These are phyloP conservation scores for Rhagoletis zephyria DNA, from an alignment of 1,140 invertebrate genomes.

Conservation along the genomic window DNA sequence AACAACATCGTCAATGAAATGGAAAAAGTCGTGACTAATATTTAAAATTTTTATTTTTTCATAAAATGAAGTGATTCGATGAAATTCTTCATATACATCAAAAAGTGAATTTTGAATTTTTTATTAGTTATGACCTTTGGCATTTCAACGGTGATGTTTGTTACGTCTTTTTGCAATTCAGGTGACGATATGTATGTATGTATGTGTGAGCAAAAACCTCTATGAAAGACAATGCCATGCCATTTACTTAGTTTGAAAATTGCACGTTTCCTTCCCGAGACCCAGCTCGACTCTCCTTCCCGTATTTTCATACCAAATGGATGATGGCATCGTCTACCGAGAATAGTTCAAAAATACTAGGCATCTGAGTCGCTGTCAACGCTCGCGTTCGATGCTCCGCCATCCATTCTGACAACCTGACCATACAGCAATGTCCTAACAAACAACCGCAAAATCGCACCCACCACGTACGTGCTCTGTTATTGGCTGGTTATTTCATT, in stretches of 20 bases:
- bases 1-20: no score
- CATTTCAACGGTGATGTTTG: no score
- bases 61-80: no score
- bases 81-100: no score
- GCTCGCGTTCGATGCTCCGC: background rate
- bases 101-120: no score
- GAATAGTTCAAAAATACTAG: background rate
- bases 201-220: background rate
- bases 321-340: background rate
- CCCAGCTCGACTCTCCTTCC: no score
- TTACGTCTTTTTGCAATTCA: no score
- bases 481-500: background rate
- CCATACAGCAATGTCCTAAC: background rate
- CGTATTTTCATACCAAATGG: background rate
- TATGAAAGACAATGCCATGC: background rate
- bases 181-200: no score
- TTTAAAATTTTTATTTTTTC: no score
- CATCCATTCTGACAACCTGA: background rate
- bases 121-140: no score
- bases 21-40: no score
- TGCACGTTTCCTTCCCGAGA: no score
- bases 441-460: slow-evolving; percentile 15
- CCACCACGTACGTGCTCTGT: background rate
- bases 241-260: background rate
- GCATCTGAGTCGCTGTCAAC: background rate